phyloP scores from a whole-genome alignment of 2,113 vertebrate genomes.

The Limanda limanda region DNA sequence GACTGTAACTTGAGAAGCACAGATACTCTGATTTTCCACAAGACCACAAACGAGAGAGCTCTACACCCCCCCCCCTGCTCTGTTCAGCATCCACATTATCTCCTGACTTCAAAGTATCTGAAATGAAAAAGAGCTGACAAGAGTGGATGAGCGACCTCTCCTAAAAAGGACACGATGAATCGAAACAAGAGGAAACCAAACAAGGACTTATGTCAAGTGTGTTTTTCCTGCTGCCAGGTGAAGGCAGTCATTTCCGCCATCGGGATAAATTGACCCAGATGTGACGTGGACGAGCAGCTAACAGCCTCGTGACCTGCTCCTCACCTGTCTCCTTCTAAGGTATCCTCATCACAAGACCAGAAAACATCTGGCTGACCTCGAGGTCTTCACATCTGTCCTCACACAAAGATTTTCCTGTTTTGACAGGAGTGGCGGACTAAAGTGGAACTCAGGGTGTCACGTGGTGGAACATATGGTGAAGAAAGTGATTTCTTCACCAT shows the following conservation, averaged over 20 bases:
- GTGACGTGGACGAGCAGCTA: slow-evolving; percentile 24
- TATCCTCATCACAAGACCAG: slow-evolving; percentile 30
- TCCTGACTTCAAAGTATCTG: slow-evolving; percentile 42
- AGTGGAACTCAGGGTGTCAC: neutral
- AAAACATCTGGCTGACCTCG: slow-evolving; percentile 45
- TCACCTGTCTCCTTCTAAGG: slow-evolving; percentile 55
- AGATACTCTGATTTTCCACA: neutral
- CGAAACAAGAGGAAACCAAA: slow-evolving; percentile 29
- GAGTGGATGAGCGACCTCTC: slow-evolving; percentile 1
- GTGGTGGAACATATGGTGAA: neutral
- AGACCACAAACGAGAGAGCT: slow-evolving; percentile 14
- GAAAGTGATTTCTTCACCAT: no score
- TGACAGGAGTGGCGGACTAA: neutral
- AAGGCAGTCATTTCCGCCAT: slow-evolving; percentile 51
- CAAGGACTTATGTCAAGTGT: slow-evolving; percentile 40
- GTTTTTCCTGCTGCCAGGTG: slow-evolving; percentile 37
- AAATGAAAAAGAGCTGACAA: slow-evolving; percentile 14
- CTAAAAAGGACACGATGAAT: slow-evolving; percentile 54
- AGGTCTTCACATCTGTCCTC: slow-evolving; percentile 10
- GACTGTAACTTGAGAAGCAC: slow-evolving; percentile 34
- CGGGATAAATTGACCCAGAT: slow-evolving; percentile 74
- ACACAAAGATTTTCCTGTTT: neutral
- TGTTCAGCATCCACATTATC: slow-evolving; percentile 37
- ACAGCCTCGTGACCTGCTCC: slow-evolving; percentile 35
- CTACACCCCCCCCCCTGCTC: neutral